Conservation (phyloP, 2,113 vertebrate species). For the Amia ocellicauda region DNA sequence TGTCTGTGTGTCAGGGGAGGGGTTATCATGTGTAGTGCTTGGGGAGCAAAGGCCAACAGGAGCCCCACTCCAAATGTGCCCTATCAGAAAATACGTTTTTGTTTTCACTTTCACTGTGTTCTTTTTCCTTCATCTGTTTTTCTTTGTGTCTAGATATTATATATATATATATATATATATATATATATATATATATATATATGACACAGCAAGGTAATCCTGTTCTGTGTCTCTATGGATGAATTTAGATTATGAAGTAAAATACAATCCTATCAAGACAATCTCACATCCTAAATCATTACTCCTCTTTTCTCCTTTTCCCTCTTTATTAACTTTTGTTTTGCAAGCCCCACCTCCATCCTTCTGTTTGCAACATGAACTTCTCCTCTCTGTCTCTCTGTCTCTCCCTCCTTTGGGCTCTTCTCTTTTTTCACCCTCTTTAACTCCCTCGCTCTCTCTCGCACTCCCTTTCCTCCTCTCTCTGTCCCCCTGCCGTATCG, state of each 20-base stretch:
- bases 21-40: not conserved
- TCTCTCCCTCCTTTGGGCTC: not conserved
- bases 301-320: slow-evolving; percentile 20
- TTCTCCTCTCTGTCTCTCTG: not conserved
- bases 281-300: slow-evolving; percentile 13
- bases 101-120: not conserved
- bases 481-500: slow-evolving; percentile 17
- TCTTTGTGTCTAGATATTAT: too few species aligned
- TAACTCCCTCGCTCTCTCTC: slow-evolving; percentile 4
- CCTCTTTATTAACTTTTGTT: slow-evolving; percentile 15
- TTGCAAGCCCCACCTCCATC: not conserved
- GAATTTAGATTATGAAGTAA: too few species aligned
- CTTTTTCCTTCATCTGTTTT: not conserved
- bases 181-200: too few species aligned
- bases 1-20: not conserved
- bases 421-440: not conserved
- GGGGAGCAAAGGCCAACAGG: not conserved
- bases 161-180: too few species aligned
- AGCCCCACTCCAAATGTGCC: too few species aligned
- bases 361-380: not conserved
- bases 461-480: slow-evolving; percentile 14
- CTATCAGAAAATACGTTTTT: not conserved
- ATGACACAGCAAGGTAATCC: too few species aligned
- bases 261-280: too few species aligned
- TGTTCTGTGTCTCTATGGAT: too few species aligned